phyloP scores from a whole-genome alignment of 2,797 vertebrate species.

The Myotis pilosus region DNA sequence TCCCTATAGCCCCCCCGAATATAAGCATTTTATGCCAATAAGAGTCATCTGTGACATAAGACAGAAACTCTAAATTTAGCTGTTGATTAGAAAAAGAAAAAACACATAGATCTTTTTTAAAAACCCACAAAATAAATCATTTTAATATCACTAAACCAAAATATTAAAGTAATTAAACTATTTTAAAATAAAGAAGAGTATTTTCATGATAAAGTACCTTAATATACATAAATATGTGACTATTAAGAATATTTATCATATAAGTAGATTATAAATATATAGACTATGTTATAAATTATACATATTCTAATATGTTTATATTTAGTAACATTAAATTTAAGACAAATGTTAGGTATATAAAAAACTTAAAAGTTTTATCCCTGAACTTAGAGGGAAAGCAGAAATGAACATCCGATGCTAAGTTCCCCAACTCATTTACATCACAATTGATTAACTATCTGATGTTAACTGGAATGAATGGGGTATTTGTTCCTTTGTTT shows the following conservation, averaged over 20 bases:
- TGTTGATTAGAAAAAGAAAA: slow-evolving; percentile 31
- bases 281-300: not conserved
- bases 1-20: slow-evolving; percentile 49
- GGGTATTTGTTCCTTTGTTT: slow-evolving; percentile 29
- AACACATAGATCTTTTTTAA: not conserved
- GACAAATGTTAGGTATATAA: slow-evolving; percentile 5
- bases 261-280: slow-evolving; percentile 13
- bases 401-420: not conserved
- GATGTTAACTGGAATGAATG: slow-evolving; percentile 27
- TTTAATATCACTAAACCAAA: slow-evolving; percentile 22
- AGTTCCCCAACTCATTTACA: not conserved
- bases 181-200: not conserved
- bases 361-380: not conserved
- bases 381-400: not conserved
- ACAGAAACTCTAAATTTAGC: slow-evolving; percentile 66
- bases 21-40: slow-evolving; percentile 68
- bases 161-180: not conserved
- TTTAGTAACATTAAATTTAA: slow-evolving; percentile 11
- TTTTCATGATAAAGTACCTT: slow-evolving; percentile 2
- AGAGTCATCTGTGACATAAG: slow-evolving; percentile 67
- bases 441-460: slow-evolving; percentile 17
- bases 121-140: not conserved
- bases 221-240: not conserved
- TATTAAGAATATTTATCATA: not conserved
- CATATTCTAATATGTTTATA: not conserved